Base-by-base conservation (phyloP, 2,113 vertebrate species). In the Regulus satrapa region DNA sequence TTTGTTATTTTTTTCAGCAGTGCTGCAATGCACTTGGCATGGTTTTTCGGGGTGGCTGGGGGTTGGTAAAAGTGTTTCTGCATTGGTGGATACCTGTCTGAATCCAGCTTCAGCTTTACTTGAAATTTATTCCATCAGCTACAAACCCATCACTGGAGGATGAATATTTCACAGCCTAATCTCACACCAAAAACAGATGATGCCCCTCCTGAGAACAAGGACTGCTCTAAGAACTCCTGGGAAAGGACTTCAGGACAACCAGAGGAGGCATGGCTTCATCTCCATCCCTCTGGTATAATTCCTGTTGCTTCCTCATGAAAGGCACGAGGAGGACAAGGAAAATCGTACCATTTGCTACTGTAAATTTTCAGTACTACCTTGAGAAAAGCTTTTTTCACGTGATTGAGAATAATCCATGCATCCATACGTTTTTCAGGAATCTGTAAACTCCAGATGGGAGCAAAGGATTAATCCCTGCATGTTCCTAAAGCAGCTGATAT, bases 401-500 rank as follows among this genome's bases (percentile, higher is more conserved):
- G 48, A 89, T 49, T 80, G 56, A 52, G 38, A 77, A 69, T 4
- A 18, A 74, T 54, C n/a, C n/a, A n/a, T n/a, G n/a, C 55, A 0
- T 15, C 75, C 72, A 32, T 6, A 52, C 48, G 23, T 69, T 88
- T 31, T 7, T 80, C 56, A 74, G 73, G 80, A 89, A 76, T 14
- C 52, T 68, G 75, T 32, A 48, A 93, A 68, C 54, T 88, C 88
- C 92, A 88, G 85, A 49, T 69, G 88, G 78, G 74, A 97, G 82
- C 85, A 41, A 4, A 6, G 63, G 58, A 88, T 80, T 58, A 46
- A 93, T 61, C 54, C 10, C 2, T 89, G 52, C 19, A 13, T 8
- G 68, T 32, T 94, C 85, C 85, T 59, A 56, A 68, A 85, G 74
- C 66, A 88, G 29, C 75, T n/a, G 58, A 88, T 54, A 18, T 5